Conservation (phyloP, 2,797 vertebrate genomes). For the Phrynocephalus vlangalii region DNA sequence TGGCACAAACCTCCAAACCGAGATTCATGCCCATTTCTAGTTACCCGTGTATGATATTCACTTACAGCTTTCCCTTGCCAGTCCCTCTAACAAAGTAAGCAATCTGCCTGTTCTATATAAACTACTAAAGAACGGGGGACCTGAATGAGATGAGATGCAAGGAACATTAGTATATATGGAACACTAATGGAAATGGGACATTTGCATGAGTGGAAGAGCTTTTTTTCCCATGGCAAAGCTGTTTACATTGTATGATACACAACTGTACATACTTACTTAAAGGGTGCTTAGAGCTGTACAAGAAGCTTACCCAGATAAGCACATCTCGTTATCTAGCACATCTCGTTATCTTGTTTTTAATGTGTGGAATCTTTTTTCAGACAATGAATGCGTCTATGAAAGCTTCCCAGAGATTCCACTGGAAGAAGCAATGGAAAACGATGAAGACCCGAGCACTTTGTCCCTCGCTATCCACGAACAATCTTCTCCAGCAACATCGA, state of each 20-base stretch:
- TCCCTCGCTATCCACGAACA: conserved; percentile 80
- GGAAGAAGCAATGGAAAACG: conserved; percentile 82
- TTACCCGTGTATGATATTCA: neutral
- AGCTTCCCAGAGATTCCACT: conserved; percentile 84
- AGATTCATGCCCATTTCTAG: no score
- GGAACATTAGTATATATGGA: neutral
- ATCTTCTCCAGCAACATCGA: conserved; percentile 85
- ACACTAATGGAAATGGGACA: neutral
- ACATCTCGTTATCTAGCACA: neutral
- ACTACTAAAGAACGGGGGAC: neutral
- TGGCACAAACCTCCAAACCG: no score
- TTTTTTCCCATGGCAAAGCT: neutral
- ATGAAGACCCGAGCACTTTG: conserved; percentile 77
- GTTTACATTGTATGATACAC: neutral
- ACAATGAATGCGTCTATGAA: conserved; percentile 86
- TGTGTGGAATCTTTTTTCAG: conserved; percentile 78
- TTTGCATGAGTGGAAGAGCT: neutral
- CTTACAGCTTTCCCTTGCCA: neutral
- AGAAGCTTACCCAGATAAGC: conserved; percentile 25
- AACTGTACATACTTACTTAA: neutral
- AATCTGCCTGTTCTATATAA: neutral
- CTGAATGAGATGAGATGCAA: neutral
- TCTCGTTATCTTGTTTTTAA: conserved; percentile 47
- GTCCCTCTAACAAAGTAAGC: neutral
- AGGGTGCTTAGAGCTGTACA: neutral